A percentile compares a stretch with the other conserved stretches of the same genome.
phyloP scores from a whole-genome alignment of 2,888 invertebrate genomes.

The Netelia fuscicornis region DNA sequence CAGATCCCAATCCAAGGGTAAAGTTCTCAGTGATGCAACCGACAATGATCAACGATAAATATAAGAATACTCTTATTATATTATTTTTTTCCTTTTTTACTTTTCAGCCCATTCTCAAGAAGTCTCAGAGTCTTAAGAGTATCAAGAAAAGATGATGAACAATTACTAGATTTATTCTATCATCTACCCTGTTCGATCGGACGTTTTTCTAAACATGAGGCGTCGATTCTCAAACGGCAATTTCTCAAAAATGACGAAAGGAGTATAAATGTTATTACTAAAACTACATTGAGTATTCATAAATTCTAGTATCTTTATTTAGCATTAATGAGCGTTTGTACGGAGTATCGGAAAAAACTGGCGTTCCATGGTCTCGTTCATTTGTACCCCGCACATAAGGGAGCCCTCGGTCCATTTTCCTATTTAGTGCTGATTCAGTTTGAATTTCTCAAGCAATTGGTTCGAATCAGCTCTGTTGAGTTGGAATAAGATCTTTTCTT shows the following conservation, averaged over 20 bases:
- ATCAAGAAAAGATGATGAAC: conserved; percentile 75
- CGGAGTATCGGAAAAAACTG: no score
- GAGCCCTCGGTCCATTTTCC: not conserved
- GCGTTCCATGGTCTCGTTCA: no score
- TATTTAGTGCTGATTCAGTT: conserved; percentile 87
- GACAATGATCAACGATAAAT: no score
- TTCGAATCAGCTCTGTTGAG: conserved; percentile 87
- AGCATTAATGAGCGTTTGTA: conserved; percentile 10
- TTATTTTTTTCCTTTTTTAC: conserved; percentile 34
- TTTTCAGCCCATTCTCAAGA: conserved; percentile 77
- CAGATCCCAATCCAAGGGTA: conserved; percentile 82
- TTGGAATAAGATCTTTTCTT: conserved; percentile 90
- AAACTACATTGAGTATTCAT: conserved; percentile 19
- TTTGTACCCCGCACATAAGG: no score
- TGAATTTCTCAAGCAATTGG: conserved; percentile 86
- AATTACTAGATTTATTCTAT: conserved; percentile 34
- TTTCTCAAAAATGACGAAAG: not conserved
- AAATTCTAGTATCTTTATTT: conserved; percentile 40
- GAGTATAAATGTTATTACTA: conserved; percentile 3
- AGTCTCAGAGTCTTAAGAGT: conserved; percentile 72
- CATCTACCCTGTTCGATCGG: conserved; percentile 13
- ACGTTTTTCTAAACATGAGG: conserved; percentile 26
- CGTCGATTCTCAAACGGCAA: not conserved
- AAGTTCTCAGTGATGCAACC: conserved; percentile 9
- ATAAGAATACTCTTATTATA: no score